Percentiles rank a stretch among this genome's conserved stretches.
Evolutionary conservation across 2,797 vertebrate genomes (phyloP).

Genomic region (Knipowitschia caucasica): DNA sequence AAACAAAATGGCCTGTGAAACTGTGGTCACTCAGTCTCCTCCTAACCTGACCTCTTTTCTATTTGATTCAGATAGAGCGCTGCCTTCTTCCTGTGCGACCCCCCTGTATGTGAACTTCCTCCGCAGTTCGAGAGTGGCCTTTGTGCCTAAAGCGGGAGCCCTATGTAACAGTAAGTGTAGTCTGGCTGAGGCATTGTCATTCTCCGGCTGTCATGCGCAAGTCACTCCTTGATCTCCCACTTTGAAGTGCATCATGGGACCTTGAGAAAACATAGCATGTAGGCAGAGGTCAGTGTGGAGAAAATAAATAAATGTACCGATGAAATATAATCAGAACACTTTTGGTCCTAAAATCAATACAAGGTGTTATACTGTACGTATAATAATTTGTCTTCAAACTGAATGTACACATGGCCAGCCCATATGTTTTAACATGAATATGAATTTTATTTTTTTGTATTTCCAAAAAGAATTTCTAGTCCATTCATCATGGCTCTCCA

Average conservation of each 20-base stretch:
- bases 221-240: conserved; percentile 76
- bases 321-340: too few species aligned
- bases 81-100: conserved; percentile 68
- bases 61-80: conserved; percentile 66
- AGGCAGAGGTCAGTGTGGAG: too few species aligned
- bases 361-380: too few species aligned
- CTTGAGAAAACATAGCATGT: conserved; percentile 9
- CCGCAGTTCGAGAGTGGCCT: conserved; percentile 58
- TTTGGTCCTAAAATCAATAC: too few species aligned
- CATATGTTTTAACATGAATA: too few species aligned
- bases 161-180: conserved; percentile 65
- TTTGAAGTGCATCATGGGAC: conserved; percentile 76
- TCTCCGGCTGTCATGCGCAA: conserved; percentile 76
- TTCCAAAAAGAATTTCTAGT: too few species aligned
- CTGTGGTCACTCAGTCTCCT: conserved; percentile 55
- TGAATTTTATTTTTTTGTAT: too few species aligned
- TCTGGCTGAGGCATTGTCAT: conserved; percentile 76
- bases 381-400: too few species aligned
- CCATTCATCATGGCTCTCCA: too few species aligned
- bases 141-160: conserved; percentile 61
- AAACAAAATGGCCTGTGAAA: conserved; percentile 46
- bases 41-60: conserved; percentile 9
- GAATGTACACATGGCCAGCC: too few species aligned
- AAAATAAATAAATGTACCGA: too few species aligned
- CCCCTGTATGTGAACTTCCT: conserved; percentile 56